Evolutionary conservation across 2,888 invertebrate genomes (phyloP).

Genomic region (Apodemia hepburni): DNA sequence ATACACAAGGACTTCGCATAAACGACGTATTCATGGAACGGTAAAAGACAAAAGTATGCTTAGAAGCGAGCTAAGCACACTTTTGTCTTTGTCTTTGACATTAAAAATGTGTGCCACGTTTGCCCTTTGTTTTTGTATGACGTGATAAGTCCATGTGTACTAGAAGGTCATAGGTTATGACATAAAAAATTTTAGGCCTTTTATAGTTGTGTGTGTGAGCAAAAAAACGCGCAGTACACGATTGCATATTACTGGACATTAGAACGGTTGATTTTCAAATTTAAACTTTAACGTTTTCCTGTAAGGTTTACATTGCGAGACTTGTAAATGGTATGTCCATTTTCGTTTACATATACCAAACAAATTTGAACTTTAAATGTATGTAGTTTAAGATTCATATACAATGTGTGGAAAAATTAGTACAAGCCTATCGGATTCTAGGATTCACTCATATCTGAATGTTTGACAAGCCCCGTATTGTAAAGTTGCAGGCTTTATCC

Average conservation of each 20-base stretch:
- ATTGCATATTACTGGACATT: constrained; percentile 41
- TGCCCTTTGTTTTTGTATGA: too few species aligned
- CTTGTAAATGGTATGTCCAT: not conserved
- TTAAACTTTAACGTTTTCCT: constrained; percentile 16
- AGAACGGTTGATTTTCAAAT: constrained; percentile 25
- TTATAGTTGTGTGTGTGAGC: constrained; percentile 44
- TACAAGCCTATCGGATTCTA: constrained; percentile 11
- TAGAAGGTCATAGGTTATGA: too few species aligned
- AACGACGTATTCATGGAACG: too few species aligned
- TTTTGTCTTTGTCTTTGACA: too few species aligned
- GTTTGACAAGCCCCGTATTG: constrained; percentile 12
- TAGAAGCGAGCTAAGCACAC: too few species aligned
- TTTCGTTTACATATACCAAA: constrained; percentile 24
- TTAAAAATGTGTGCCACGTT: too few species aligned
- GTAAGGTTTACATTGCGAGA: not conserved
- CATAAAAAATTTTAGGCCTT: constrained; percentile 18
- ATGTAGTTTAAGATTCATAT: not conserved
- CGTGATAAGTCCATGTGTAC: too few species aligned
- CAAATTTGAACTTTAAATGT: constrained; percentile 26
- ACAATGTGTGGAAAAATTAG: constrained; percentile 1
- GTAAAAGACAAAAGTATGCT: too few species aligned
- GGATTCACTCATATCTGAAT: constrained; percentile 12
- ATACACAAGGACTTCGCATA: too few species aligned
- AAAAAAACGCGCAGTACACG: constrained; percentile 54
- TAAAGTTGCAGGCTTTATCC: constrained; percentile 12